A percentile compares a stretch with the other conserved stretches of the same genome.
These are phyloP conservation scores for Temnothorax longispinosus DNA, from an alignment of 1,140 invertebrate species.

Conservation along the genomic window DNA sequence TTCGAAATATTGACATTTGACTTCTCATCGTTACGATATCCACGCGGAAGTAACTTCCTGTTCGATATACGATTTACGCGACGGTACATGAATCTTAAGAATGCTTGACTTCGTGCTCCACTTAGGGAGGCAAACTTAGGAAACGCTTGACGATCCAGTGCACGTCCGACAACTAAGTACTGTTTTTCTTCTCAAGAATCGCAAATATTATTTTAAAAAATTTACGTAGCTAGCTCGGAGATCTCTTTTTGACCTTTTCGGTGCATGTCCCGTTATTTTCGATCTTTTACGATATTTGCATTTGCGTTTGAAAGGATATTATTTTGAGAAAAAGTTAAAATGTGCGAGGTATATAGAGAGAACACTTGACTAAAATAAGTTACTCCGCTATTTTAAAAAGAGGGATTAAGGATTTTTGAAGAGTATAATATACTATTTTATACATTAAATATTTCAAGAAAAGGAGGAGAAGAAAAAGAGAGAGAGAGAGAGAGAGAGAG, in stretches of 20 bases:
- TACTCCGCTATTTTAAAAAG: neutral
- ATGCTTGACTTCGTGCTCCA: constrained; percentile 17
- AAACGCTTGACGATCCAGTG: constrained; percentile 33
- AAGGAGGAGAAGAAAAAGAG: neutral
- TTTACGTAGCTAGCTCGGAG: neutral
- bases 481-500: neutral
- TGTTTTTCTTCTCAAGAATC: constrained; percentile 21
- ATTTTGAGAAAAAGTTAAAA: neutral
- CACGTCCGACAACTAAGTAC: neutral
- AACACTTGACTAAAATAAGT: neutral
- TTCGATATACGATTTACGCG: constrained; percentile 21
- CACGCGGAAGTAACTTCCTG: neutral
- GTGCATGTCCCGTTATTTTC: neutral
- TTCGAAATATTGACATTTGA: neutral
- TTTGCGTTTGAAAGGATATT: neutral
- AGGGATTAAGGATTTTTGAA: neutral
- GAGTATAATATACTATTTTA: neutral
- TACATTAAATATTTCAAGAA: neutral
- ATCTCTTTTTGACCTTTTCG: constrained; percentile 18
- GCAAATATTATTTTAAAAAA: constrained; percentile 54
- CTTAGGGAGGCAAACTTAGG: constrained; percentile 22
- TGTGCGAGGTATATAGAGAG: neutral
- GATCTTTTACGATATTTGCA: constrained; percentile 15
- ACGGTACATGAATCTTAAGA: constrained; percentile 32
- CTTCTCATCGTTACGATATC: neutral